Base-by-base conservation (phyloP, 2,113 vertebrate genomes). In the Cynopterus brachyotis region DNA sequence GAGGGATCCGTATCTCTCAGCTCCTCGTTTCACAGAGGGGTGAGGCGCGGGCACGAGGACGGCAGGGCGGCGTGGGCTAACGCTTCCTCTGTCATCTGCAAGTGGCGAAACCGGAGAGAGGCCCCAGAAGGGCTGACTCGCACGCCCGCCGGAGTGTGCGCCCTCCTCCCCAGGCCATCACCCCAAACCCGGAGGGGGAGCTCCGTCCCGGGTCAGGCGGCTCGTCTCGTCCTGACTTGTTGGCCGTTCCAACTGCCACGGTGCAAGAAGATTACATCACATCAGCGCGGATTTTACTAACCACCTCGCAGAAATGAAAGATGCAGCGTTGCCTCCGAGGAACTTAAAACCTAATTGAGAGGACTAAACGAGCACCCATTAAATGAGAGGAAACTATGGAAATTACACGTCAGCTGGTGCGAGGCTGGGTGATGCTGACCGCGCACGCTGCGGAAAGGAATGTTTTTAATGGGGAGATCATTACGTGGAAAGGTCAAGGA, bases 1-100 rank as follows among this genome's bases (percentile, higher is more conserved):
- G 97, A 97, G 60, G 91, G 97, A 97, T 97, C 95, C 94, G 26
- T 97, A 96, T 96, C 95, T 92, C 67, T 66, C 40, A 94, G 67
- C 15, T 94, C 72, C 93, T 96, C 89, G 37, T 37, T 91, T 89
- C 78, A 86, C 95, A 92, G n/a, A 87, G n/a, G 70, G 96, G 89
- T 96, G 83, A 97, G 94, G 78, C 32, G 85, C 86, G 95, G 90
- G n/a, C 82, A 91, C 0, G 37, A 37, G 60, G 55, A 81, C 88
- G 73, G 47, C 64, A 62, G 30, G 37, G 28, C 60, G 55, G 67
- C 81, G 78, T 94, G 89, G 89, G 81, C 82, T 59, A 5, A 60
- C 22, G 47, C 59, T 42, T 96, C 72, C 89, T 91, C 78, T 47
- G 72, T 95, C 95, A 95, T 40, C 91, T 93, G 42, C 35, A 94